phyloP scores from a whole-genome alignment of 2,888 invertebrate species.

The Latheticus oryzae region DNA sequence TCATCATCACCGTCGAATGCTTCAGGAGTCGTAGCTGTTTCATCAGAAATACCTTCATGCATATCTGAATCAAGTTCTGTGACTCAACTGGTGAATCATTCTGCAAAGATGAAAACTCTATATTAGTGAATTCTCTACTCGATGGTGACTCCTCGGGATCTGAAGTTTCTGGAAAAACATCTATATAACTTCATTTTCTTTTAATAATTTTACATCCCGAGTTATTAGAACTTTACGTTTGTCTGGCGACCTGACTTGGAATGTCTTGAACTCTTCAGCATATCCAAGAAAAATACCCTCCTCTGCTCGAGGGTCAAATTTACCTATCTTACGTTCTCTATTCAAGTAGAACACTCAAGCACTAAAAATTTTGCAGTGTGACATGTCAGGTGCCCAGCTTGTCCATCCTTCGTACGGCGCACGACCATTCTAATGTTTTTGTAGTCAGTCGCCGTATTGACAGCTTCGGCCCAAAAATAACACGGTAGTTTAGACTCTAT shows the following conservation, averaged over 20 bases:
- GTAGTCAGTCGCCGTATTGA: conserved; percentile 52
- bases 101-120: too few relatives aligned
- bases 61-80: too few relatives aligned
- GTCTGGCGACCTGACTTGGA: conserved; percentile 45
- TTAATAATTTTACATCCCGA: conserved; percentile 47
- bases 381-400: conserved; percentile 47
- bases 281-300: conserved; percentile 52
- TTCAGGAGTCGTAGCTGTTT: too few relatives aligned
- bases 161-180: too few relatives aligned
- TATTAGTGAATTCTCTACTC: too few relatives aligned
- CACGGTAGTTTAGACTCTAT: conserved; percentile 48
- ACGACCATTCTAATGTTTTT: conserved; percentile 42
- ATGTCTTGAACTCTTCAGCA: conserved; percentile 47
- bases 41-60: too few relatives aligned
- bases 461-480: conserved; percentile 58
- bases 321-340: conserved; percentile 43
- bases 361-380: conserved; percentile 51
- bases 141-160: too few relatives aligned
- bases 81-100: too few relatives aligned
- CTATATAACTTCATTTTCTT: too few relatives aligned
- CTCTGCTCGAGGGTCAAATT: conserved; percentile 47
- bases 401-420: conserved; percentile 51
- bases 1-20: too few relatives aligned
- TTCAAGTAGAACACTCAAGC: conserved; percentile 43
- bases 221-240: conserved; percentile 41